Evolutionary conservation across 2,888 invertebrate species (phyloP), one percentile per base, ranked within the genome.

Genomic region (Thecocarcelia acutangulata): DNA sequence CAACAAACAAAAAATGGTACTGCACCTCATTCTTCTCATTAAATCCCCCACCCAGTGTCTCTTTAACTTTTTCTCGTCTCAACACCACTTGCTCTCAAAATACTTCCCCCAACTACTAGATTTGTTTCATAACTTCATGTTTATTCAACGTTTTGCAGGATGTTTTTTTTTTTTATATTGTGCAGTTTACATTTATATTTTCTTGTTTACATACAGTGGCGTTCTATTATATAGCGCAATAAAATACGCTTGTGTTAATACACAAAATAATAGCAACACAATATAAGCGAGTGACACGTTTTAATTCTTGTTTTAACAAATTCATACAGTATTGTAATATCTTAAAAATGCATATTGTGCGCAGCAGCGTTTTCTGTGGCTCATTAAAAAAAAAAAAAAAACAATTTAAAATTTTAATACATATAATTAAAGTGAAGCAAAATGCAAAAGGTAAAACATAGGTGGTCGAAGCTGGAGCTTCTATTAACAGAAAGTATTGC

Each of bases 141-240:
- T 77, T 72, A 56, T 76, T 17, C 52, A 80, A 56, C 15, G 63
- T 63, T 68, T 52, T 63, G 56, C 59, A 73, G 76, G 61, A 72
- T 56, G 76, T 46, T 54, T 75, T 46, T 15, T 76, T 13, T 46
- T 58, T 50, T 52, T 68, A 46, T 46, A 48, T 59, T 6, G 15
- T 50, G 66, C 48, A 56, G 52, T 52, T 66, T 74, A 59, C 68
- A 66, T 52, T 58, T 19, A 58, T 66, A 48, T 61, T 63, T 69
- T 63, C 19, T 63, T 77, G 19, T 70, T 63, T 63, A 54, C 44
- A 75, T 61, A 69, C 74, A 75, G 46, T 48, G 17, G 54, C 33
- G 72, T 52, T 6, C 17, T 24, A n/a, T 17, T 21, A 40, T 48
- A 19, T 70, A 50, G 59, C n/a, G n/a, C n/a, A n/a, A n/a, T n/a